These are phyloP conservation scores for Falco concolor DNA, from an alignment of 2,797 vertebrate genomes.

Conservation along the genomic window DNA sequence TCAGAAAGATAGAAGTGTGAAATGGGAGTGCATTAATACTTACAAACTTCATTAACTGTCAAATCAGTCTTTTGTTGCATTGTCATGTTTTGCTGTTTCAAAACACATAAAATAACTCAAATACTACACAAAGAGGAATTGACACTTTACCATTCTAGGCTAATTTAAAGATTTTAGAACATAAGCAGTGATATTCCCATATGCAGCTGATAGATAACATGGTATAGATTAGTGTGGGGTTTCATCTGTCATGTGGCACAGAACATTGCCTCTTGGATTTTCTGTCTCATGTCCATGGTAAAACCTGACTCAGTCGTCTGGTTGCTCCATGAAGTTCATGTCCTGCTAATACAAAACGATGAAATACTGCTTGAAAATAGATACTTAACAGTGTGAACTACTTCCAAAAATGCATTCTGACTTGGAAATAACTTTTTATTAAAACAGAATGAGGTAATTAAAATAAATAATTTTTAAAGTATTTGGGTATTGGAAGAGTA, in stretches of 20 bases:
- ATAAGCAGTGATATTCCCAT: not conserved
- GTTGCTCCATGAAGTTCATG: not conserved
- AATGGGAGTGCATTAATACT: not conserved
- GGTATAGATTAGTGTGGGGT: not conserved
- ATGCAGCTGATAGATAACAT: not conserved
- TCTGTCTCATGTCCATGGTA: not conserved
- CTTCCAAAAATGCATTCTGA: not conserved
- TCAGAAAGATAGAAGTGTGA: not conserved
- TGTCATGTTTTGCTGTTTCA: not conserved
- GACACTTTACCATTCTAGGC: not conserved
- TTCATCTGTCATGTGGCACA: not conserved
- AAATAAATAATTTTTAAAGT: not conserved
- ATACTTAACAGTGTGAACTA: not conserved
- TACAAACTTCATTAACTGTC: not conserved
- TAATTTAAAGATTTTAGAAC: not conserved
- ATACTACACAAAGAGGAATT: not conserved
- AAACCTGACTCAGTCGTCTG: not conserved
- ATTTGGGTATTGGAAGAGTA: not conserved
- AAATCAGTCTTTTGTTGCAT: not conserved
- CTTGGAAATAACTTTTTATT: not conserved
- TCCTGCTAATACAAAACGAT: not conserved
- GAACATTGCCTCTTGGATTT: not conserved
- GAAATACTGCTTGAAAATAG: not conserved
- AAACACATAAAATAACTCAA: not conserved
- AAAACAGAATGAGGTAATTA: not conserved